Evolutionary conservation across 2,888 invertebrate species (phyloP), one percentile per base, ranked within the genome.

Genomic region (Macrophya annulata): DNA sequence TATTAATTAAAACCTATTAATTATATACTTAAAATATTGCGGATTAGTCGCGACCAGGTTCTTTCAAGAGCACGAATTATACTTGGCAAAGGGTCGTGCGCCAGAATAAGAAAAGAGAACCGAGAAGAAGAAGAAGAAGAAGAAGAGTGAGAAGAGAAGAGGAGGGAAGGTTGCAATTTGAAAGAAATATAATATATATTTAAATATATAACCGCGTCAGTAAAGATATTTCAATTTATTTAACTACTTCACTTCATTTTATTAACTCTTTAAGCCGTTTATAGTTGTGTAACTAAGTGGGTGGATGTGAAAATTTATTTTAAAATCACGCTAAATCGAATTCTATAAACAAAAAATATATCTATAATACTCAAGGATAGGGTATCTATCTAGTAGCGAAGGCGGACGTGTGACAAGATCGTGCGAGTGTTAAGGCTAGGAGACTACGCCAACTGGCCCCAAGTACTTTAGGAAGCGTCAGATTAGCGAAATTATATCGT

Each of bases 381-480:
- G n/a, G 31, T 12, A 25, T 17, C 51, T 10, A 25, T 37, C 51
- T 31, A 25, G 17, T 21, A 40, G 62, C 43, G 81, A 81, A 81
- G 81, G 81, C 81, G 81, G 81, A 81, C 81, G 81, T 59, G 0
- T 81, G 81, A 81, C 81, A 81, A 81, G 43, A 81, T 81, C 81
- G 81, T 62, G 62, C 81, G 62, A 81, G 62, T 81, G 81, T 12
- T 81, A 31, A 40, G 25, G 12, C 59, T 81, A 43, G 81, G 12
- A 81, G 43, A 12, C 62, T 81, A 62, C 81, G 81, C 81, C 81
- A 81, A 81, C 81, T 81, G 37, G 81, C 81, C 77, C 4, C 77
- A 81, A 62, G 81, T 43, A 81, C 81, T 81, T 81, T 81, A 62
- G 81, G 81, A 81, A 81, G 81, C 81, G 62, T 81, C 62, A 81